phyloP scores from a whole-genome alignment of 2,113 vertebrate genomes.

The Herpailurus yagouaroundi region DNA sequence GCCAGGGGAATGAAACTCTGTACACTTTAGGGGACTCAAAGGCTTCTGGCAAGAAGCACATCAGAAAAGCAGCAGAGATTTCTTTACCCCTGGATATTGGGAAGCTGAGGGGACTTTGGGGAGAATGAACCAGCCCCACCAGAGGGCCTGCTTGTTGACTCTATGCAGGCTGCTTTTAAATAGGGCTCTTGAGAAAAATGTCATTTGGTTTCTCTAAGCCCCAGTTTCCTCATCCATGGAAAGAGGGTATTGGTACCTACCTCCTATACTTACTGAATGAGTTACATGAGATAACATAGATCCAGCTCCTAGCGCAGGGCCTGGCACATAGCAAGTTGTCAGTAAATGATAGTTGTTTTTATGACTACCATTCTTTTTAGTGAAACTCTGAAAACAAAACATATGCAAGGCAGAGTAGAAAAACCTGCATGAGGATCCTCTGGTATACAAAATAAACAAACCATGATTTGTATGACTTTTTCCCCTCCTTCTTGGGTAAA shows the following conservation, averaged over 20 bases:
- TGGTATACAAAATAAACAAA: conserved; percentile 80
- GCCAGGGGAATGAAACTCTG: background rate
- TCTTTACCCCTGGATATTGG: background rate
- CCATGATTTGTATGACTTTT: conserved; percentile 70
- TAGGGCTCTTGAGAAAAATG: background rate
- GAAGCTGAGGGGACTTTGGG: background rate
- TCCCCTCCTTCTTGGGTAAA: conserved; percentile 62
- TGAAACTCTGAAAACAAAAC: conserved; percentile 59
- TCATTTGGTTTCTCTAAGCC: background rate
- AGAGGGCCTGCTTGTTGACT: no score
- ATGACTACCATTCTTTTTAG: conserved; percentile 54
- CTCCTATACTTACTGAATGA: background rate
- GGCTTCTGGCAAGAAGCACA: background rate
- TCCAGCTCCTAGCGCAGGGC: background rate
- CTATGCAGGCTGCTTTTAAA: background rate
- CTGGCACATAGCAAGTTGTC: background rate
- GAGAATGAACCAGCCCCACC: background rate
- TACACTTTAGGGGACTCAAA: background rate
- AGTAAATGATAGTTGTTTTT: background rate
- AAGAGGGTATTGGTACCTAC: background rate
- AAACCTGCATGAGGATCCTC: conserved; percentile 67
- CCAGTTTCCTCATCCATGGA: background rate
- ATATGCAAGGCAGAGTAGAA: conserved; percentile 51
- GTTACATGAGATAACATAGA: background rate
- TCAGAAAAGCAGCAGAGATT: background rate